A percentile compares a stretch with the other conserved stretches of the same genome.
Conservation (phyloP, 2,888 invertebrate genomes). For the Drosophila monieri region DNA sequence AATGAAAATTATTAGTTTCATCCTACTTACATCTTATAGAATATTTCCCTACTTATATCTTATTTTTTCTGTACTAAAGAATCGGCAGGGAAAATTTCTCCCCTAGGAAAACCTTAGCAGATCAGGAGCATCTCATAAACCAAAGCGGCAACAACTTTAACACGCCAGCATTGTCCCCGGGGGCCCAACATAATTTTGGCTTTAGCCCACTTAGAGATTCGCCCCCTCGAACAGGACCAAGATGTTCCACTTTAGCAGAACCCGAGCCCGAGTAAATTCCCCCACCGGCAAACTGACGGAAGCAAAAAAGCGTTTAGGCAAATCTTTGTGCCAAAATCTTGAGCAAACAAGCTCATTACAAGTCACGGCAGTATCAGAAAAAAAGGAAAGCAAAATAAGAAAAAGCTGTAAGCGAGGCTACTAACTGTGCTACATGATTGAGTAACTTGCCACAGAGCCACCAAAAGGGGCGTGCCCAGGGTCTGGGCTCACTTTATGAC, state of each 20-base stretch:
- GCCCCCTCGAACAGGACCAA: conserved; percentile 27
- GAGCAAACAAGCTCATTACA: conserved; percentile 71
- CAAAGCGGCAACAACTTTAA: conserved; percentile 19
- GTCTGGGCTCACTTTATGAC: conserved; percentile 57
- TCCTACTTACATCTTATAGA: not conserved
- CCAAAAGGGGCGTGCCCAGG: conserved; percentile 23
- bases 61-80: not conserved
- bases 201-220: conserved; percentile 1
- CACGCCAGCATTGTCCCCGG: conserved; percentile 25
- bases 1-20: not conserved
- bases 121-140: conserved; percentile 10
- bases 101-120: not conserved
- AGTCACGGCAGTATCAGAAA: conserved; percentile 12
- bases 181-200: conserved; percentile 18
- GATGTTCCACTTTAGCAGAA: conserved; percentile 49
- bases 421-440: conserved; percentile 66
- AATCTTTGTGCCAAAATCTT: conserved; percentile 64
- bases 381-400: conserved; percentile 3
- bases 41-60: not conserved
- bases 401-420: conserved; percentile 12
- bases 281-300: not conserved
- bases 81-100: not conserved
- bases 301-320: conserved; percentile 57
- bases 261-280: conserved; percentile 1
- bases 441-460: conserved; percentile 55